Evolutionary conservation across 2,888 invertebrate genomes (phyloP).

Genomic region (Thelaira solivaga): DNA sequence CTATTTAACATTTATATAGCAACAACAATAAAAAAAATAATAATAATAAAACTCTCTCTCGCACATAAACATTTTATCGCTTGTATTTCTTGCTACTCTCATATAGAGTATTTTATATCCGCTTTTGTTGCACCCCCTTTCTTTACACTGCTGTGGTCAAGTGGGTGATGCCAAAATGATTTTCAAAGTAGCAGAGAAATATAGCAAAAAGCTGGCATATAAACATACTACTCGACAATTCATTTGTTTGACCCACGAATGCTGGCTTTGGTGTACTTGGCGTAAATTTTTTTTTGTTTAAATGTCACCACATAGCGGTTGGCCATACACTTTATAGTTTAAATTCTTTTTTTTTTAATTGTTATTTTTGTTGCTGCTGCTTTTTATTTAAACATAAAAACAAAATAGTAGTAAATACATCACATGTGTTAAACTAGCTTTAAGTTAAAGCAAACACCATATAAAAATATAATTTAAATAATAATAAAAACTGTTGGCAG

Average conservation of each 20-base stretch:
- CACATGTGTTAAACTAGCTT: constrained; percentile 58
- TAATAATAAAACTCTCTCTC: neutral
- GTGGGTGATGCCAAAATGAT: constrained; percentile 61
- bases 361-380: neutral
- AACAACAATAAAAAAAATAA: too few species aligned
- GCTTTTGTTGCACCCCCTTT: constrained; percentile 8
- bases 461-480: constrained; percentile 16
- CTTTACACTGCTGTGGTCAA: constrained; percentile 53
- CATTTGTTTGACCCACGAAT: constrained; percentile 62
- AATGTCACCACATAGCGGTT: constrained; percentile 62
- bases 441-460: constrained; percentile 26
- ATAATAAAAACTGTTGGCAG: constrained; percentile 6
- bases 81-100: neutral
- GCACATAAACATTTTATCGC: constrained; percentile 27
- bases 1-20: constrained; percentile 56
- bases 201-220: constrained; percentile 18
- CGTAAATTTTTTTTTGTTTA: constrained; percentile 41
- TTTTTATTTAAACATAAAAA: constrained; percentile 1
- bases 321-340: constrained; percentile 60
- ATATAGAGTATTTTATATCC: constrained; percentile 14
- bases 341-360: constrained; percentile 25
- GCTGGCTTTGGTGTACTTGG: constrained; percentile 60
- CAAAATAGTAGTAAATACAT: constrained; percentile 53
- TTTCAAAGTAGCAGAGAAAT: constrained; percentile 37
- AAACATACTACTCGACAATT: constrained; percentile 52